Evolutionary conservation across 2,113 vertebrate genomes (phyloP).

Genomic region (Chaetodon trifascialis): DNA sequence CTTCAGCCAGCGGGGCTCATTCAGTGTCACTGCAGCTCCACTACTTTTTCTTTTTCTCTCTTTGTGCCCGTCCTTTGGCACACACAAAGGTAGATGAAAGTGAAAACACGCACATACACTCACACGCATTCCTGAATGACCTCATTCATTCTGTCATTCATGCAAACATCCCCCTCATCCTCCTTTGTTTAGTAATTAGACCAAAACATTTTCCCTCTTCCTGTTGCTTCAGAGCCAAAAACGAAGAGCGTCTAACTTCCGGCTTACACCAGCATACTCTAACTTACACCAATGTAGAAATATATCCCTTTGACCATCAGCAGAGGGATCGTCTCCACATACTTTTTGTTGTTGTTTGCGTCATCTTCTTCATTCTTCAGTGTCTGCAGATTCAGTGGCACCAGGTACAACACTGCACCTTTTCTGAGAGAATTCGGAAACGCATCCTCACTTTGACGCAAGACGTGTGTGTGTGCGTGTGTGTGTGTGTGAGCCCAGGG

Average conservation of each 20-base stretch:
- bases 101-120: constrained; percentile 19
- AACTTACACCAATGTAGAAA: neutral
- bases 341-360: neutral
- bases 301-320: neutral
- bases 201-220: constrained; percentile 46
- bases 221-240: constrained; percentile 48
- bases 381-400: neutral
- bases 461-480: constrained; percentile 11
- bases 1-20: neutral
- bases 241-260: constrained; percentile 23
- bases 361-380: neutral
- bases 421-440: constrained; percentile 36
- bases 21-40: constrained; percentile 22
- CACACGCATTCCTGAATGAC: constrained; percentile 67
- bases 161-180: constrained; percentile 51
- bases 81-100: constrained; percentile 43
- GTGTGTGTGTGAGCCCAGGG: constrained; percentile 38
- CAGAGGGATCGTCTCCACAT: neutral
- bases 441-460: constrained; percentile 18
- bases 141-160: constrained; percentile 66
- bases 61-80: neutral
- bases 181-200: constrained; percentile 73
- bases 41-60: constrained; percentile 11
- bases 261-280: neutral
- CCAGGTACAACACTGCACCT: constrained; percentile 14